Conservation (phyloP, 1,140 invertebrate species). For the Drosophila pseudoobscura region DNA sequence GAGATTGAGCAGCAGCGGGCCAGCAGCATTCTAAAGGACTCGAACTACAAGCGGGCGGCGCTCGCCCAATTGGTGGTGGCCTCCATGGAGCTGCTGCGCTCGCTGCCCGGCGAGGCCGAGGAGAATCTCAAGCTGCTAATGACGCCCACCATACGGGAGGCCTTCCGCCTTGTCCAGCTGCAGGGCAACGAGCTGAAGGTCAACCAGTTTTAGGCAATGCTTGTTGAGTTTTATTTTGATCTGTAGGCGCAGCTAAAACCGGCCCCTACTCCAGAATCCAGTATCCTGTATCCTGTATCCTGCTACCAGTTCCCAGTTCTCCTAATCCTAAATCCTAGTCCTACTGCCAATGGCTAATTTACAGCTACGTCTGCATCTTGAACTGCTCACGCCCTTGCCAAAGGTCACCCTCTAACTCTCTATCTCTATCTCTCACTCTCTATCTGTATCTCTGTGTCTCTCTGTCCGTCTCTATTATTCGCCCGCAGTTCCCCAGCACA, state of each 20-base stretch:
- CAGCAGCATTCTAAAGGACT: conserved; percentile 90
- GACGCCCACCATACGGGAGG: conserved; percentile 82
- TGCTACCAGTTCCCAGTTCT: background rate
- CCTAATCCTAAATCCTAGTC: background rate
- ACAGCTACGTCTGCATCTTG: conserved; percentile 47
- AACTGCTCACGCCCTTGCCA: background rate
- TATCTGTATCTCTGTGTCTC: conserved; percentile 23
- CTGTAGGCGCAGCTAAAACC: conserved; percentile 69
- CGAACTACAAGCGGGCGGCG: conserved; percentile 79
- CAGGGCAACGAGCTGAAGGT: conserved; percentile 83
- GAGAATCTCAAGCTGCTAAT: conserved; percentile 79
- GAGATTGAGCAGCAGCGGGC: conserved; percentile 91
- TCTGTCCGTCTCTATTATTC: conserved; percentile 3
- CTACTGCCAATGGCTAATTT: conserved; percentile 32
- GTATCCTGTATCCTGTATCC: background rate
- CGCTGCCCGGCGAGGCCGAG: conserved; percentile 76
- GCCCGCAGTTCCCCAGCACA: conserved; percentile 39
- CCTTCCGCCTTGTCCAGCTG: conserved; percentile 81
- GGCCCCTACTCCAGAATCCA: conserved; percentile 48
- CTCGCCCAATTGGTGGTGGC: conserved; percentile 80
- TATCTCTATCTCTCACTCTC: conserved; percentile 1
- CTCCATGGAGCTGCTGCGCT: conserved; percentile 79
- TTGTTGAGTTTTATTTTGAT: conserved; percentile 84
- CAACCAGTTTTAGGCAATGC: conserved; percentile 83
- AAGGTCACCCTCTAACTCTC: conserved; percentile 10